Evolutionary conservation across 2,888 invertebrate species (phyloP).

Genomic region (Caenorhabditis doughertyi): DNA sequence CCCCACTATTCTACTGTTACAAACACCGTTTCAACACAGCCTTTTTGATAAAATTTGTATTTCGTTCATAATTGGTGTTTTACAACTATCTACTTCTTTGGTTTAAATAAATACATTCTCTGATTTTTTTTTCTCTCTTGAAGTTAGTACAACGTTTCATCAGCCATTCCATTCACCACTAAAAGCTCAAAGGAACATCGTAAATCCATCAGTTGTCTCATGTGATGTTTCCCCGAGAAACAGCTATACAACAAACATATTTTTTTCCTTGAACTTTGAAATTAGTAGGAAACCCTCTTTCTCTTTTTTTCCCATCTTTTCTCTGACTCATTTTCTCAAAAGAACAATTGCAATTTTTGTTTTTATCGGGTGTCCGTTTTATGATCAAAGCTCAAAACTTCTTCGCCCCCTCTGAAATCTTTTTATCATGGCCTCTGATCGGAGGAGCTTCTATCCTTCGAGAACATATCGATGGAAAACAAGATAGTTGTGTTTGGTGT

Average conservation of each 20-base stretch:
- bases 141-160: slow-evolving; percentile 25
- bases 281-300: neutral
- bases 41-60: no score
- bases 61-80: no score
- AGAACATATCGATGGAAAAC: slow-evolving; percentile 45
- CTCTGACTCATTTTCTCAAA: slow-evolving; percentile 2
- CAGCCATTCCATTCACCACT: slow-evolving; percentile 12
- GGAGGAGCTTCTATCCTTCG: slow-evolving; percentile 5
- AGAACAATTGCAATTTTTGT: slow-evolving; percentile 15
- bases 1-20: no score
- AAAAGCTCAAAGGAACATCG: slow-evolving; percentile 23
- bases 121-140: neutral
- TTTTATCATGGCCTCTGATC: slow-evolving; percentile 25
- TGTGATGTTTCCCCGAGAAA: slow-evolving; percentile 11
- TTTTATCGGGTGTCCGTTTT: slow-evolving; percentile 37
- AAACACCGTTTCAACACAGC: no score
- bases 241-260: slow-evolving; percentile 35
- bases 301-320: neutral
- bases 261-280: slow-evolving; percentile 14
- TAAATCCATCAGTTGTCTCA: slow-evolving; percentile 44
- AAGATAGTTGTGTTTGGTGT: slow-evolving; percentile 20
- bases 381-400: slow-evolving; percentile 35
- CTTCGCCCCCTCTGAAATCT: slow-evolving; percentile 33
- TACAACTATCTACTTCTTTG: neutral
- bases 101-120: neutral